Percentiles rank a stretch among this genome's conserved stretches.
Evolutionary conservation across 37 sponge, comb jelly and placozoan genomes (phyloP).

Genomic region (Axinella damicornis): DNA sequence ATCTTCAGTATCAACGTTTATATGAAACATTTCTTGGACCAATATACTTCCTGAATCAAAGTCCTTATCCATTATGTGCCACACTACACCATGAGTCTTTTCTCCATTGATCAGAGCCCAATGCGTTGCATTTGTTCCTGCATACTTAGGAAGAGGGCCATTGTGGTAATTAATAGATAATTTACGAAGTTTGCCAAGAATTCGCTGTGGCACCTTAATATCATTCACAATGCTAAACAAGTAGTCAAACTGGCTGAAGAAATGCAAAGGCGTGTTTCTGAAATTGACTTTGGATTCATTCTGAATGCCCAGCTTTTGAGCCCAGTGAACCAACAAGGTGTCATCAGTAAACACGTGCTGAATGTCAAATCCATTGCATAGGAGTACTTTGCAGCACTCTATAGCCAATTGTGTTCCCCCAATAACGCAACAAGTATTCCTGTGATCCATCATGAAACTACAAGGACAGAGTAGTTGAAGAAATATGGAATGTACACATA

Average conservation of each 20-base stretch:
- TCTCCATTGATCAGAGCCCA: slow-evolving; percentile 11
- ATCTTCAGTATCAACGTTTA: background rate
- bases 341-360: slow-evolving; percentile 15
- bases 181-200: background rate
- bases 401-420: slow-evolving; percentile 10
- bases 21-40: background rate
- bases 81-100: background rate
- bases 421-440: no score
- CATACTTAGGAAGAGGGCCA: slow-evolving; percentile 9
- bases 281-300: background rate
- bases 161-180: slow-evolving; percentile 9
- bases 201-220: background rate
- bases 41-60: background rate
- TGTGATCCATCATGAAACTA: no score
- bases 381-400: background rate
- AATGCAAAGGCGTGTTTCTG: background rate
- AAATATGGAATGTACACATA: no score
- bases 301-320: background rate
- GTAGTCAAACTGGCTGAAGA: background rate
- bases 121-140: background rate
- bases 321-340: background rate
- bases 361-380: background rate
- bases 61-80: background rate
- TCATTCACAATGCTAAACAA: slow-evolving; percentile 19
- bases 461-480: no score